Base-by-base conservation (phyloP, 2,797 vertebrate species). In the Enteromius thamalakanensis region DNA sequence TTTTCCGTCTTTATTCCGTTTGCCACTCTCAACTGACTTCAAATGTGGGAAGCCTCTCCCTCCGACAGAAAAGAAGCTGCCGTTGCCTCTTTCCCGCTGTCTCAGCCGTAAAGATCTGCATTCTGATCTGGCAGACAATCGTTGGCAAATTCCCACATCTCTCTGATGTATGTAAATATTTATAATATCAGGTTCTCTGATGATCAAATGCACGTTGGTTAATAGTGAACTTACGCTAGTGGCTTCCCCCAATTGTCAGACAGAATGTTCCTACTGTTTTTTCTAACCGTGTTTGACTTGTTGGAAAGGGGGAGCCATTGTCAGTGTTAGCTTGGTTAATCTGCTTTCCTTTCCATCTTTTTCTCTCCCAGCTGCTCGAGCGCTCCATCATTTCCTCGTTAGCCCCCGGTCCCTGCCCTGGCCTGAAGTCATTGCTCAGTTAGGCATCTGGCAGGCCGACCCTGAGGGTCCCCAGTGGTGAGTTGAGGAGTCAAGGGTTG, bases 151-250 rank as follows among this genome's bases (percentile, higher is more conserved):
- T 92, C 92, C 91, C 91, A 91, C 86, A 91, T 91, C 89, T 89
- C 84, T 90, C 87, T 88, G 77, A 91, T 83, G 91, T 90, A 90
- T 94, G 93, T 93, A 94, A 95, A 94, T 94, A 94, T 94, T 93
- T 93, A 90, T 89, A 87, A 90, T 92, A 92, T 92, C 93, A 91
- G 90, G 88, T 90, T 88, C 89, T 94, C 90, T 94, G 92, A 94
- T 93, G 93, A 93, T 92, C 91, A 94, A 93, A 91, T 89, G 89
- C 88, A 86, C 85, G 89, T 91, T 91, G 90, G 91, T 86, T 90
- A 91, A 89, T 79, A 49, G 86, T 86, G 90, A 91, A 87, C 89
- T 87, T 85, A 89, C 85, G 89, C 83, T 84, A 49, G 77, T 47
- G 65, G 80, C 70, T 85, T 87, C 84, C 82, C 80, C 80, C 70